Base-by-base conservation (phyloP, 2,797 vertebrate species). In the Lagocephalus sceleratus region DNA sequence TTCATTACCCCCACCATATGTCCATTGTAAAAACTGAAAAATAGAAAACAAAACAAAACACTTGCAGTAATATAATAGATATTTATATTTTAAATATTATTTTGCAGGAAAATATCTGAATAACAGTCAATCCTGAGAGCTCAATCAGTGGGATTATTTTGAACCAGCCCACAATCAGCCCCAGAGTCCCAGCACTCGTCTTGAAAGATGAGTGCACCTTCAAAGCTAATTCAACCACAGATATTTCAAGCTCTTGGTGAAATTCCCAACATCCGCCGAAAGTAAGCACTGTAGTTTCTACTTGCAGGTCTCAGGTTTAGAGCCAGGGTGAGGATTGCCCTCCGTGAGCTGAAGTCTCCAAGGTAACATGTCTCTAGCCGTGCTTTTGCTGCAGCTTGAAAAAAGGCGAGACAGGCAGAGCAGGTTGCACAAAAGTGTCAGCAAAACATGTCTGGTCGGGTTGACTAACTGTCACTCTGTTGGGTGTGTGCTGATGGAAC, bases 401-500 rank as follows among this genome's bases (percentile, higher is more conserved):
- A n/a, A 79, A 82, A 79, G 75, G 79, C 67, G 71, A 82, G 76
- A 77, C 77, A 71, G 60, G 68, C 66, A 65, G 80, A 80, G 54
- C 61, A 68, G 61, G 46, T 51, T 45, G 69, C 60, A 65, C 63
- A 60, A 71, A 26, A 50, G 46, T 42, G 57, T 65, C 65, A 66
- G 66, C 47, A 55, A 75, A 83, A 83, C 80, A 57, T 78, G 84
- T 84, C 73, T 74, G 80, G 74, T 76, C 60, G 19, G 46, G 60
- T 63, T 57, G 82, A 57, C 77, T 52, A 71, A 76, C 78, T 76
- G 79, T 85, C 81, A 80, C 63, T 79, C 78, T 66, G 65, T 69
- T 1, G 51, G 49, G 69, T 60, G 32, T 35, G 11, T 35, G 32
- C 32, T 35, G 32, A 35, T 35, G 32, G 32, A 35, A 14, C 61